Evolutionary conservation across 2,797 vertebrate genomes (phyloP).

Genomic region (Phoebastria nigripes): DNA sequence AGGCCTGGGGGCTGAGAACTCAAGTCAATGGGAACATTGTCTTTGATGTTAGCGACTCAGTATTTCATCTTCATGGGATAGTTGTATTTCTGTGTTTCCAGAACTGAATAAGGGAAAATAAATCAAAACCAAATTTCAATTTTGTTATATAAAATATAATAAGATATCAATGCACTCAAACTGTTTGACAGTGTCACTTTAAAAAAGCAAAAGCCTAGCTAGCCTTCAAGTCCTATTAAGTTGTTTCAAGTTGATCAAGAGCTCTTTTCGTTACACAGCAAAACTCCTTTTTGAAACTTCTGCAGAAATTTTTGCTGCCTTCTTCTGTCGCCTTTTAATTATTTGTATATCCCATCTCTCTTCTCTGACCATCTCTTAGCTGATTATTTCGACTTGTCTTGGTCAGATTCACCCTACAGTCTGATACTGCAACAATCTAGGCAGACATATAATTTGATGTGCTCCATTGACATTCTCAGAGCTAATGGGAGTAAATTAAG

Average conservation of each 20-base stretch:
- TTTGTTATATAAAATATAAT: neutral
- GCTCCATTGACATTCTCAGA: neutral
- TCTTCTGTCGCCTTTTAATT: neutral
- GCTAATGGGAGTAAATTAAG: constrained; percentile 8
- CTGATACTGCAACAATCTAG: neutral
- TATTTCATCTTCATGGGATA: neutral
- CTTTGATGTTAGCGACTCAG: neutral
- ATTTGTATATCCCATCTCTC: neutral
- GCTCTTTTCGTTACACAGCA: neutral
- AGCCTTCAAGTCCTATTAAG: neutral
- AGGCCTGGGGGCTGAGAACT: neutral
- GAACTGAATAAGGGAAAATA: neutral
- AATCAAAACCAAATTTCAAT: neutral
- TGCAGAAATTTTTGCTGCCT: neutral
- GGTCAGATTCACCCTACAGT: neutral
- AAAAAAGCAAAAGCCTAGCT: neutral
- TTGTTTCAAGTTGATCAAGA: neutral
- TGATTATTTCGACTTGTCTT: neutral
- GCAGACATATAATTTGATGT: neutral
- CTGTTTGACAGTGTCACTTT: neutral
- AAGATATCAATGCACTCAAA: neutral
- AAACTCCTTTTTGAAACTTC: neutral
- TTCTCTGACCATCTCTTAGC: neutral
- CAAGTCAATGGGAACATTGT: neutral
- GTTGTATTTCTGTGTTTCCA: neutral